A percentile compares a stretch with the other conserved stretches of the same genome.
phyloP scores from a whole-genome alignment of 2,888 invertebrate genomes.

The Stenotaenia linearis region DNA sequence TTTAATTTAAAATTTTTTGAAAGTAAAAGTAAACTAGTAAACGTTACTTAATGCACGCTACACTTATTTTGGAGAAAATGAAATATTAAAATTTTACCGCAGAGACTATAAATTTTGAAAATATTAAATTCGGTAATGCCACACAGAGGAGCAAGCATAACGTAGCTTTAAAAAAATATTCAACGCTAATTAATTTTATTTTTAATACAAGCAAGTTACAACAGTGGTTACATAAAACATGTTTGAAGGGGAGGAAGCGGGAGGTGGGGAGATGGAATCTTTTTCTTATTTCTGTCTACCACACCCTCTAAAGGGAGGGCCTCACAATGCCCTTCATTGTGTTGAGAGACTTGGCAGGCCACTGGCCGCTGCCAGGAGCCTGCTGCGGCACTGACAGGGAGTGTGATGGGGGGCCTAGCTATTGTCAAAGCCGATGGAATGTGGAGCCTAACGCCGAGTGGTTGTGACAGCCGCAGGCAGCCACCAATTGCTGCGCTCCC shows the following conservation, averaged over 20 bases:
- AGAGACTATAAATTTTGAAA: background rate
- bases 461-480: constrained; percentile 27
- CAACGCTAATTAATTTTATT: constrained; percentile 21
- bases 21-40: background rate
- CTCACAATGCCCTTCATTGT: constrained; percentile 14
- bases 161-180: background rate
- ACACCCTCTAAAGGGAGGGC: constrained; percentile 22
- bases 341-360: constrained; percentile 12
- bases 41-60: background rate
- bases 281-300: constrained; percentile 22
- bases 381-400: background rate
- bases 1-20: background rate
- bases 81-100: constrained; percentile 5
- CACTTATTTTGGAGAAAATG: constrained; percentile 1
- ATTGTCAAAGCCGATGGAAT: constrained; percentile 26
- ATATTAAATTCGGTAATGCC: background rate
- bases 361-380: constrained; percentile 20
- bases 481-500: constrained; percentile 30
- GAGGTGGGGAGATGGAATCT: background rate
- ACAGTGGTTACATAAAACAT: constrained; percentile 8
- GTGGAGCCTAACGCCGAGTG: constrained; percentile 12
- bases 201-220: constrained; percentile 3
- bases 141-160: background rate
- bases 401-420: background rate
- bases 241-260: constrained; percentile 2